Evolutionary conservation across 1,140 invertebrate species (phyloP), one percentile per base, ranked within the genome.

Genomic region (Drosophila bipectinata): DNA sequence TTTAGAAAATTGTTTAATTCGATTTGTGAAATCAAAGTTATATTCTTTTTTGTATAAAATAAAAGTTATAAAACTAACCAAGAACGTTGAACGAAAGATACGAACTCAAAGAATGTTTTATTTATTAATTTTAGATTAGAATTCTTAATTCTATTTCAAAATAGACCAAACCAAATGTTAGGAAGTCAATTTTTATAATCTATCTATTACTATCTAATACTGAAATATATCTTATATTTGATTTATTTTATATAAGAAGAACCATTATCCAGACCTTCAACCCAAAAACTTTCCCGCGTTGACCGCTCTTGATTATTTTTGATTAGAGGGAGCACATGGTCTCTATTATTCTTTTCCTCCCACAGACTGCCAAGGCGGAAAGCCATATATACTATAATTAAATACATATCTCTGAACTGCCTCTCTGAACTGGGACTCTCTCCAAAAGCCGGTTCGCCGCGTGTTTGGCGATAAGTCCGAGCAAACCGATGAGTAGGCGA

Each of bases 381-480:
- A 72, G 45, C 30, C 18, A n/a, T 4, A 12, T 21, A 28, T 39
- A 45, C 47, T 44, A 44, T 44, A 44, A 44, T 44, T 56, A 37
- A 37, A 37, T n/a, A 37, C 12, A 37, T 37, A 44, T 24, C 32
- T 18, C 18, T 18, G 18, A 18, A 18, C 18, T 28, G 5, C 28
- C 37, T 64, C 60, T 24, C 61, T 34, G 15, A 12, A 18, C 30
- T 24, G 37, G n/a, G 14, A 45, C 41, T 37, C 28, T 18, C 62
- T n/a, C 6, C 48, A 28, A 21, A 47, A 61, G 72, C 58, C 78
- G 78, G 69, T 67, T 67, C 32, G 37, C 82, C 82, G 82, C 82
- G 74, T 85, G 82, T 63, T 56, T 78, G 66, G 58, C 79, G 82
- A 85, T 75, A 82, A 71, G 47, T 48, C 68, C 49, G 55, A 63